A percentile compares a stretch with the other conserved stretches of the same genome.
These are phyloP conservation scores for Hydropsyche tenuis DNA, from an alignment of 1,140 invertebrate species.

Conservation along the genomic window DNA sequence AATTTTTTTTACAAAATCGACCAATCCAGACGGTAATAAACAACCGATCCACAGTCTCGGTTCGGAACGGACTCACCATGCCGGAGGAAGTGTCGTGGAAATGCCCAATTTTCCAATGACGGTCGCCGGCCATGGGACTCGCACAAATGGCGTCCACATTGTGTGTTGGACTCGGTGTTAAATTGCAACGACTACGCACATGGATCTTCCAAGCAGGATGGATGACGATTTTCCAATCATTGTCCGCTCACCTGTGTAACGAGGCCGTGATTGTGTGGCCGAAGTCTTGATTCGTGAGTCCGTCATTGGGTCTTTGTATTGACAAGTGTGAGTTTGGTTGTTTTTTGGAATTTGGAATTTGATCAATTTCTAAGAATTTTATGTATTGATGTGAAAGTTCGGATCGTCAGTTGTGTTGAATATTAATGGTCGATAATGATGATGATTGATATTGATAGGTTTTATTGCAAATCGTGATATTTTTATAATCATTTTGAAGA, in stretches of 20 bases:
- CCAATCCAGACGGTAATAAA: background rate
- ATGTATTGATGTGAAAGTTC: too few species aligned
- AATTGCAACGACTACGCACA: background rate
- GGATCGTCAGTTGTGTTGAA: too few species aligned
- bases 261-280: background rate
- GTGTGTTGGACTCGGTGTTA: too few species aligned
- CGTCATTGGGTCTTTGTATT: too few species aligned
- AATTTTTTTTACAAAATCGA: too few species aligned
- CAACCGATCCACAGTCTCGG: background rate
- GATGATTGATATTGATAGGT: too few species aligned
- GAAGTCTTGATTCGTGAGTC: background rate
- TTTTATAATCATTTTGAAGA: too few species aligned
- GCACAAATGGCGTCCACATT: background rate
- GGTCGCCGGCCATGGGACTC: background rate
- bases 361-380: too few species aligned
- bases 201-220: background rate
- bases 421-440: too few species aligned
- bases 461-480: too few species aligned
- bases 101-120: slow-evolving; percentile 23
- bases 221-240: background rate
- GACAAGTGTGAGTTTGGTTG: too few species aligned
- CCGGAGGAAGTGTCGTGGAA: slow-evolving; percentile 1
- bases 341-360: too few species aligned
- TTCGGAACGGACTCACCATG: background rate
- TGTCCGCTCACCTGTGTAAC: background rate